Base-by-base conservation (phyloP, 2,113 vertebrate genomes). In the Mustelus asterias region DNA sequence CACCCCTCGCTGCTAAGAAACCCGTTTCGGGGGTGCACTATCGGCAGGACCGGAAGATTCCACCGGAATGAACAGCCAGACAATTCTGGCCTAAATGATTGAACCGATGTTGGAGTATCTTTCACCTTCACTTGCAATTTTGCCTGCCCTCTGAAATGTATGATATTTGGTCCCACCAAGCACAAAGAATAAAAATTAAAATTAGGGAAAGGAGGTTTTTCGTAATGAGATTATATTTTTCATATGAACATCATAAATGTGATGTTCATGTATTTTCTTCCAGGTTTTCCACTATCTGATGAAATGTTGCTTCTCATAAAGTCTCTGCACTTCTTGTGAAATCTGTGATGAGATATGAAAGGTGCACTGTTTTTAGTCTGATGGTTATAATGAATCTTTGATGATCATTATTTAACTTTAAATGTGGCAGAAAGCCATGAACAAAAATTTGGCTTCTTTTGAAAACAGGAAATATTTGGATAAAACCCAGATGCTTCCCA, bases 401-500 rank as follows among this genome's bases (percentile, higher is more conserved):
- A 80, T 37, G 76, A 83, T 44, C 80, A 44, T 83, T 44, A 83
- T 83, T 41, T 83, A 83, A 83, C 80, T 83, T 83, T 83, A 20
- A 83, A 44, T 83, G 37, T 83, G 37, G 37, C 80, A 41, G 16
- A 41, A 37, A 41, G 80, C 80, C 80, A 83, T 83, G 37, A 41
- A 41, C 1, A 16, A n/a, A n/a, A n/a, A n/a, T 41, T 83, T 83
- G 37, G 37, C 37, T 83, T 83, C 37, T 83, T 37, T 83, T 41
- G 37, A 18, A 83, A 83, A 83, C 80, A 83, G 80, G 80, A 83
- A 41, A 83, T 83, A 37, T 14, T 83, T 83, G 80, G 80, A 83
- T 83, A 83, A 83, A 83, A 83, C 37, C 80, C 78, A 83, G 78
- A 83, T 83, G n/a, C 78, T n/a, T 83, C 37, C 78, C 80, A 83